Percentiles rank a stretch among this genome's conserved stretches.
Evolutionary conservation across 2,113 vertebrate genomes (phyloP).

Genomic region (Pedetes capensis): DNA sequence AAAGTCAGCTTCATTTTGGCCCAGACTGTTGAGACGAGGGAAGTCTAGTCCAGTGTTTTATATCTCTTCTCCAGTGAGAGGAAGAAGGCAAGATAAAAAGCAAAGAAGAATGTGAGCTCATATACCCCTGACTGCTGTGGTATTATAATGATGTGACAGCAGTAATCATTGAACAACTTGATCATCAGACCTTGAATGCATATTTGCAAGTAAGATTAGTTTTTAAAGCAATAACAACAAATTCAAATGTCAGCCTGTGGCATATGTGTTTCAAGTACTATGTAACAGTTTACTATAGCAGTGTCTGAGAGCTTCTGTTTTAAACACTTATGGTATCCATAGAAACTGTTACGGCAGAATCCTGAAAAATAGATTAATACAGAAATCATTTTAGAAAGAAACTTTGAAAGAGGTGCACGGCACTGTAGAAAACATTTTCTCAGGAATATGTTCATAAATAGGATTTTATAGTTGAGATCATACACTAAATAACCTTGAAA

Average conservation of each 20-base stretch:
- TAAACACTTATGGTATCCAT: neutral
- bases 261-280: conserved; percentile 20
- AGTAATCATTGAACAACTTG: neutral
- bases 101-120: neutral
- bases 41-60: neutral
- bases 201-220: conserved; percentile 10
- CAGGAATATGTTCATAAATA: conserved; percentile 18
- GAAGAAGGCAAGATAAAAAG: conserved; percentile 47
- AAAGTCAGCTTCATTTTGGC: conserved; percentile 51
- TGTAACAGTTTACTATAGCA: conserved; percentile 2
- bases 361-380: conserved; percentile 24
- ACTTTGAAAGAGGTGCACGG: neutral
- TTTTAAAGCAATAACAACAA: conserved; percentile 29
- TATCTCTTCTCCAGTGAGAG: conserved; percentile 15
- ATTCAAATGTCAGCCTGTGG: neutral
- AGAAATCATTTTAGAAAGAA: conserved; percentile 4
- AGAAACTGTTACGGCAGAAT: conserved; percentile 4
- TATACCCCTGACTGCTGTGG: neutral
- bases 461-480: conserved; percentile 17
- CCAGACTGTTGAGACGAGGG: conserved; percentile 32
- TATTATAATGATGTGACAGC: neutral
- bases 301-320: neutral
- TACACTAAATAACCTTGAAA: conserved; percentile 36
- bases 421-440: conserved; percentile 14
- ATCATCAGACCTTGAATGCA: neutral